phyloP scores from a whole-genome alignment of 2,888 invertebrate genomes.

The Cantharis lateralis region DNA sequence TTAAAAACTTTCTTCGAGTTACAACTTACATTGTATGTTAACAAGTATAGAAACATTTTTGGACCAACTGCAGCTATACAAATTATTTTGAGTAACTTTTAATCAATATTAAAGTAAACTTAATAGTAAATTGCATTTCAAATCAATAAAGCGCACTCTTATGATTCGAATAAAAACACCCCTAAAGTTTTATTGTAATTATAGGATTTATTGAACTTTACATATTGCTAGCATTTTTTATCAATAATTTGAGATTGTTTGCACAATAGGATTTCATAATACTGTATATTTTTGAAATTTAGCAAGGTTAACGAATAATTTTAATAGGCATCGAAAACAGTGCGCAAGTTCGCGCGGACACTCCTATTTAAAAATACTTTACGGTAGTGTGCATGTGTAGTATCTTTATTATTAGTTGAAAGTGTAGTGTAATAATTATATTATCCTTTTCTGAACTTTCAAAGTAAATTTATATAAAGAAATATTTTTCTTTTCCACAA shows the following conservation, averaged over 20 bases:
- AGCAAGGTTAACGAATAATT: not conserved
- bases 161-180: too few relatives aligned
- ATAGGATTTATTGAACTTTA: not conserved
- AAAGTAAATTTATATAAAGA: not conserved
- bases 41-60: not conserved
- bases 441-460: not conserved
- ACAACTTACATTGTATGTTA: not conserved
- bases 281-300: not conserved
- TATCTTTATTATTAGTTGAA: not conserved
- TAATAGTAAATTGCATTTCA: not conserved
- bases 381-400: slow-evolving; percentile 10
- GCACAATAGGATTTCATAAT: not conserved
- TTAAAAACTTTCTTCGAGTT: not conserved
- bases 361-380: slow-evolving; percentile 22
- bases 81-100: not conserved
- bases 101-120: not conserved
- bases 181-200: not conserved
- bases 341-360: slow-evolving; percentile 17
- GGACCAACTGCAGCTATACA: too few relatives aligned
- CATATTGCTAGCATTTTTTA: not conserved
- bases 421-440: not conserved
- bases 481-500: not conserved
- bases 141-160: not conserved
- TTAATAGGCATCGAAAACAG: slow-evolving; percentile 2
- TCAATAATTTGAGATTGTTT: not conserved